A percentile compares a stretch with the other conserved stretches of the same genome.
These are phyloP conservation scores for Pygmarrhopalites habei DNA, from an alignment of 1,140 invertebrate genomes.

Conservation along the genomic window DNA sequence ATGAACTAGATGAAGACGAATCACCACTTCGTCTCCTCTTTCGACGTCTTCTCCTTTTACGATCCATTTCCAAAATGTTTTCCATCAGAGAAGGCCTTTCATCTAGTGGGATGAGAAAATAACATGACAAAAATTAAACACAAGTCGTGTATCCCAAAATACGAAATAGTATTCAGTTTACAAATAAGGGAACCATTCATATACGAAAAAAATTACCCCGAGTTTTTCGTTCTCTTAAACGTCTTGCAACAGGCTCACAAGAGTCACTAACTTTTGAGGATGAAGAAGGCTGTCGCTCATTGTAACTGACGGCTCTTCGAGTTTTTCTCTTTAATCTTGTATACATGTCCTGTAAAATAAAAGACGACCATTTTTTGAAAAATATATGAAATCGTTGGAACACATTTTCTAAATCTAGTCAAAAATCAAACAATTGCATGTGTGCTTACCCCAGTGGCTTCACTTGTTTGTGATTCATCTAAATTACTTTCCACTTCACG, in stretches of 20 bases:
- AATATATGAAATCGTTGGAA: background rate
- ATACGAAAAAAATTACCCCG: background rate
- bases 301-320: background rate
- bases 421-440: background rate
- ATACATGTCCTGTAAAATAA: slow-evolving; percentile 24
- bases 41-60: background rate
- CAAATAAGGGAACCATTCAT: background rate
- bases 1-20: background rate
- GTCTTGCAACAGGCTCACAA: slow-evolving; percentile 6
- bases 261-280: background rate
- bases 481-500: too few relatives aligned
- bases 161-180: background rate
- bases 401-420: background rate
- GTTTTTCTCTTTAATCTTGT: slow-evolving; percentile 2
- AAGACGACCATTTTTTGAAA: background rate
- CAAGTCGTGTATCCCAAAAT: background rate
- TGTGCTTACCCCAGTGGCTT: too few relatives aligned
- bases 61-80: background rate
- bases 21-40: background rate
- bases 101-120: background rate
- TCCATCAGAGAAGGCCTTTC: background rate
- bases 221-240: slow-evolving; percentile 11
- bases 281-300: background rate
- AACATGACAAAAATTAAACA: background rate
- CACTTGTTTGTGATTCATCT: too few relatives aligned